Evolutionary conservation across 2,888 invertebrate species (phyloP).

Genomic region (Allolobophora icterica): DNA sequence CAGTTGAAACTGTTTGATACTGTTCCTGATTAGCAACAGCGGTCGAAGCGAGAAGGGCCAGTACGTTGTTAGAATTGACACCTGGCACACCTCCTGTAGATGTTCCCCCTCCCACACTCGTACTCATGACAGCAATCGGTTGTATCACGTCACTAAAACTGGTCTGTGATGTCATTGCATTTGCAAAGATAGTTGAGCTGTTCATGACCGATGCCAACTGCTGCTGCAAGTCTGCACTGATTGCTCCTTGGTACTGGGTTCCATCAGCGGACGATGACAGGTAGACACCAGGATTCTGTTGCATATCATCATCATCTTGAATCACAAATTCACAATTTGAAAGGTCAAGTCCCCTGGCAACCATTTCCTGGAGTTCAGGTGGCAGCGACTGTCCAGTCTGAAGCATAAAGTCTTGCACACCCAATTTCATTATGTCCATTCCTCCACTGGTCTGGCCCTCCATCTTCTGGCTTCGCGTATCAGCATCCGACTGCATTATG

Average conservation of each 20-base stretch:
- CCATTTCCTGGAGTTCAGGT: slow-evolving; percentile 39
- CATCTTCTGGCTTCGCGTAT: neutral
- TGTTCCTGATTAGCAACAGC: slow-evolving; percentile 39
- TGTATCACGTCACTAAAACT: slow-evolving; percentile 3
- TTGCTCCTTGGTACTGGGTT: slow-evolving; percentile 24
- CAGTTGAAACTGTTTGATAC: neutral
- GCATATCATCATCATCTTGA: slow-evolving; percentile 30
- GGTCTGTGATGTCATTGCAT: neutral
- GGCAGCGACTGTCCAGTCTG: slow-evolving; percentile 38
- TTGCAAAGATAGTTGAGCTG: neutral
- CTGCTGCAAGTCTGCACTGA: slow-evolving; percentile 36
- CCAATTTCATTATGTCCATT: slow-evolving; percentile 19
- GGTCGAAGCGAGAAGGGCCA: slow-evolving; percentile 37
- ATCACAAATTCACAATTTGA: slow-evolving; percentile 42
- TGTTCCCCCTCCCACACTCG: neutral
- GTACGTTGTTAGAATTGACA: slow-evolving; percentile 36
- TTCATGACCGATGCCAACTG: slow-evolving; percentile 13
- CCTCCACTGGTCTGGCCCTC: neutral
- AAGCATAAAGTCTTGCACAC: slow-evolving; percentile 37
- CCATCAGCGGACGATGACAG: slow-evolving; percentile 1
- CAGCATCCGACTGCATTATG: slow-evolving; percentile 26
- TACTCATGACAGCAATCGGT: slow-evolving; percentile 25
- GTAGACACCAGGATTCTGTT: neutral
- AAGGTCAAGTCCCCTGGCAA: slow-evolving; percentile 37
- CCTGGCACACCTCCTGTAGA: neutral